A percentile compares a stretch with the other conserved stretches of the same genome.
Evolutionary conservation across 2,888 invertebrate species (phyloP).

Genomic region (Frankliniella fusca): DNA sequence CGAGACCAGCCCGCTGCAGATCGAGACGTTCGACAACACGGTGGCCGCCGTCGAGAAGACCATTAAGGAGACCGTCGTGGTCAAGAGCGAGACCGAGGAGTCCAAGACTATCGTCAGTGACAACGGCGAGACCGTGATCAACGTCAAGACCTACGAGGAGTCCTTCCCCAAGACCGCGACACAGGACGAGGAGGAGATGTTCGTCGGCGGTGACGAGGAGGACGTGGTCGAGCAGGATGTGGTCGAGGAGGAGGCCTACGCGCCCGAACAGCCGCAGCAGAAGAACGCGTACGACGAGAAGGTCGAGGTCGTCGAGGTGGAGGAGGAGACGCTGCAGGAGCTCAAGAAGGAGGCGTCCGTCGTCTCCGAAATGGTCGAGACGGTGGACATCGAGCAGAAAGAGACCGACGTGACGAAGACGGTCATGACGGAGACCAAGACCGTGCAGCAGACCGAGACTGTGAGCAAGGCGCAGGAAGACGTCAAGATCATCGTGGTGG

Average conservation of each 20-base stretch:
- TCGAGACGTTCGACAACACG: constrained; percentile 8
- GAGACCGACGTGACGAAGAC: background rate
- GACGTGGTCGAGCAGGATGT: background rate
- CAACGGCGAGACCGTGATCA: constrained; percentile 7
- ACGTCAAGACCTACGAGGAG: constrained; percentile 12
- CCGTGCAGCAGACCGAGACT: background rate
- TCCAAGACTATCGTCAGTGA: background rate
- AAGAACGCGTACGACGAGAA: background rate
- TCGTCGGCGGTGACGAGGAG: background rate
- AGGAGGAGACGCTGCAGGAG: background rate
- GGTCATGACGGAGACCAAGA: too few relatives aligned
- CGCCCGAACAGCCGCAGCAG: background rate
- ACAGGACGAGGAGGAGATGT: background rate
- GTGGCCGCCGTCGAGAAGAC: constrained; percentile 10
- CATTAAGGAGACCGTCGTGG: background rate
- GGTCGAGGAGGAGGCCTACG: background rate
- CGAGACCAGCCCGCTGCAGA: constrained; percentile 13
- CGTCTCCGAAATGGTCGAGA: constrained; percentile 5
- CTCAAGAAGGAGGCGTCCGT: constrained; percentile 12
- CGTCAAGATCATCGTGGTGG: background rate
- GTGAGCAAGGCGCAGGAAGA: background rate
- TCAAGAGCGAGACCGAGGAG: constrained; percentile 21
- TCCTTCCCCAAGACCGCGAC: background rate
- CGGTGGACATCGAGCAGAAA: background rate
- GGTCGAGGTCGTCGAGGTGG: constrained; percentile 3